These are phyloP conservation scores for Buceros bicornis DNA, from an alignment of 2,797 vertebrate species.

Conservation along the genomic window DNA sequence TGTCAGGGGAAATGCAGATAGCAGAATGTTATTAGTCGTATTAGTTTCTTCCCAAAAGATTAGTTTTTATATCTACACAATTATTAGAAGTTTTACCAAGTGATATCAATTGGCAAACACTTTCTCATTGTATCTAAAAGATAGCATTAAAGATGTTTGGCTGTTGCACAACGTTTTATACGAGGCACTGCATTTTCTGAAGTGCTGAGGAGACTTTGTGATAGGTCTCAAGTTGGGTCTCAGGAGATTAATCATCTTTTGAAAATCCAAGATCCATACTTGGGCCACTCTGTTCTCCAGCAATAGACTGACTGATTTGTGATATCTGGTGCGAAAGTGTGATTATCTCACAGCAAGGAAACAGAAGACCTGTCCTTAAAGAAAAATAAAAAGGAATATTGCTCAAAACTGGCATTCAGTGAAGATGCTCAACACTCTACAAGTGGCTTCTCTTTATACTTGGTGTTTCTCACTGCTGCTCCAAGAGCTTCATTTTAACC, in stretches of 20 bases:
- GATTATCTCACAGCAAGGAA: not conserved
- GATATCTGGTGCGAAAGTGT: too few relatives aligned
- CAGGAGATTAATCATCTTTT: not conserved
- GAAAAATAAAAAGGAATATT: not conserved
- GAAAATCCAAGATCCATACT: not conserved
- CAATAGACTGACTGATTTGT: not conserved
- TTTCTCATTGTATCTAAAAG: not conserved
- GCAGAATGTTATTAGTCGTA: not conserved
- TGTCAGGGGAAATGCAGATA: not conserved
- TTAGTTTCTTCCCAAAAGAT: not conserved
- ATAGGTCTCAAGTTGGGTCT: not conserved
- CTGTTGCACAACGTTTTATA: rapidly evolving
- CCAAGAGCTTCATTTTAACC: not conserved
- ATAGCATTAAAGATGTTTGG: rapidly evolving
- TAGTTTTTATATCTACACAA: not conserved
- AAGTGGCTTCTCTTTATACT: not conserved
- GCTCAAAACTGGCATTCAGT: not conserved
- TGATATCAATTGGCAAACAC: not conserved
- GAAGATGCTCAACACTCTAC: not conserved
- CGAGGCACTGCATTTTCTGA: not conserved
- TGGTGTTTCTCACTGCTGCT: not conserved
- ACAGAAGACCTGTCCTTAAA: not conserved
- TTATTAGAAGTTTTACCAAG: not conserved
- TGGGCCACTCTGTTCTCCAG: not conserved
- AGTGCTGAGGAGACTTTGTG: not conserved